Conservation (phyloP, 1,140 invertebrate genomes). For the Drosophila cardini region DNA sequence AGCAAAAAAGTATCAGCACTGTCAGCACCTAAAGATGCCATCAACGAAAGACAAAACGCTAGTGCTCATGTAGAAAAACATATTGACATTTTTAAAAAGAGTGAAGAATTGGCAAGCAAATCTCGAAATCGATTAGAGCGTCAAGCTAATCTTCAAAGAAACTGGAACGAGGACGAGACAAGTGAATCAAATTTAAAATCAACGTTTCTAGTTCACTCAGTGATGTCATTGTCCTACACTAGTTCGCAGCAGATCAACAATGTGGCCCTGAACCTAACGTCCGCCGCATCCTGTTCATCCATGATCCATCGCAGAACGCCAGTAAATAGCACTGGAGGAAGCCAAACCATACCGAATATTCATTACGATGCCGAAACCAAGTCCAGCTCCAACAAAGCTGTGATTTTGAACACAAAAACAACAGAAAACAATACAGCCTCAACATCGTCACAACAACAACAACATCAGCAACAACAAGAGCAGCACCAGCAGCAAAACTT, state of each 20-base stretch:
- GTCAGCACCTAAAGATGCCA: no score
- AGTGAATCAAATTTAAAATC: not conserved
- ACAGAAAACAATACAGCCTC: not conserved
- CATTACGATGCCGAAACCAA: not conserved
- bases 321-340: not conserved
- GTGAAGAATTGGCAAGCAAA: not conserved
- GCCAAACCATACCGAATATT: not conserved
- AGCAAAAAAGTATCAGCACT: no score
- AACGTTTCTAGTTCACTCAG: conserved; percentile 19
- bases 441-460: not conserved
- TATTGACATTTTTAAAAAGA: not conserved
- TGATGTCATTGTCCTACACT: conserved; percentile 33
- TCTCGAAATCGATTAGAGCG: not conserved
- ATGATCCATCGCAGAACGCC: not conserved
- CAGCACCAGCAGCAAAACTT: not conserved
- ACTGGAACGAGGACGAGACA: not conserved
- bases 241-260: conserved; percentile 13
- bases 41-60: not conserved
- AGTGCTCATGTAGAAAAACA: not conserved
- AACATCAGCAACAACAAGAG: not conserved
- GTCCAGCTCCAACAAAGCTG: not conserved
- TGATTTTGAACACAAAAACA: not conserved
- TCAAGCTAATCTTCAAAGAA: not conserved
- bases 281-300: not conserved
- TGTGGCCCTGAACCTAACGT: not conserved